Conservation (phyloP, 2,888 invertebrate genomes). For the Entomobrya proxima region DNA sequence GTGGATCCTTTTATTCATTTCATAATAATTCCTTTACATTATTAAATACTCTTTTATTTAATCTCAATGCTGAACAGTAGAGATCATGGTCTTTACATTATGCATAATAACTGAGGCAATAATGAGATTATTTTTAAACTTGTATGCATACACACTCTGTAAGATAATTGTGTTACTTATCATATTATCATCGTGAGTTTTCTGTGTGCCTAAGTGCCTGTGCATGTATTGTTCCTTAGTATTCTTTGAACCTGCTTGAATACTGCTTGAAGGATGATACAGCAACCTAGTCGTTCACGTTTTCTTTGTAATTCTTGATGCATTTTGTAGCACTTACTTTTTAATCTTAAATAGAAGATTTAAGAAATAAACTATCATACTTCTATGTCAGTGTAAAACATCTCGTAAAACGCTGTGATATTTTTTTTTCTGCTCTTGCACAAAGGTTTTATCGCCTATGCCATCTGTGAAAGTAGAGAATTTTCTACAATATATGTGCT, state of each 20-base stretch:
- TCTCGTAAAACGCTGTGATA: no score
- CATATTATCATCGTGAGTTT: slow-evolving; percentile 2
- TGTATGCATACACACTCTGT: background rate
- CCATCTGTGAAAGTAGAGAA: no score
- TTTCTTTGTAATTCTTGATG: slow-evolving; percentile 41
- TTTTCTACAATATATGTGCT: no score
- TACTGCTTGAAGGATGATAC: slow-evolving; percentile 58
- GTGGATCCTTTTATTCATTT: slow-evolving; percentile 13
- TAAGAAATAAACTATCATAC: slow-evolving; percentile 1
- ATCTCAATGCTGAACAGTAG: background rate
- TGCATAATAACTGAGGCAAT: slow-evolving; percentile 64
- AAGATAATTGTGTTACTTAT: background rate
- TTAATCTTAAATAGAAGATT: background rate
- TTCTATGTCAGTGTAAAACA: no score
- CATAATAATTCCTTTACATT: slow-evolving; percentile 38
- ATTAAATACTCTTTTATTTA: slow-evolving; percentile 13
- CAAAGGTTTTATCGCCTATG: no score
- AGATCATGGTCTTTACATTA: slow-evolving; percentile 63
- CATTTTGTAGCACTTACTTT: slow-evolving; percentile 15
- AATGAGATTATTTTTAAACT: slow-evolving; percentile 62
- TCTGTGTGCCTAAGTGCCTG: no score
- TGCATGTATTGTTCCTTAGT: slow-evolving; percentile 39
- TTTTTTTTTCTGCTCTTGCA: no score
- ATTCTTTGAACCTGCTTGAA: slow-evolving; percentile 37
- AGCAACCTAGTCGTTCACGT: slow-evolving; percentile 51